Percentiles rank a stretch among this genome's conserved stretches.
phyloP scores from a whole-genome alignment of 64 coral and sea anemone genomes.

The Dendronephthya gigantea region DNA sequence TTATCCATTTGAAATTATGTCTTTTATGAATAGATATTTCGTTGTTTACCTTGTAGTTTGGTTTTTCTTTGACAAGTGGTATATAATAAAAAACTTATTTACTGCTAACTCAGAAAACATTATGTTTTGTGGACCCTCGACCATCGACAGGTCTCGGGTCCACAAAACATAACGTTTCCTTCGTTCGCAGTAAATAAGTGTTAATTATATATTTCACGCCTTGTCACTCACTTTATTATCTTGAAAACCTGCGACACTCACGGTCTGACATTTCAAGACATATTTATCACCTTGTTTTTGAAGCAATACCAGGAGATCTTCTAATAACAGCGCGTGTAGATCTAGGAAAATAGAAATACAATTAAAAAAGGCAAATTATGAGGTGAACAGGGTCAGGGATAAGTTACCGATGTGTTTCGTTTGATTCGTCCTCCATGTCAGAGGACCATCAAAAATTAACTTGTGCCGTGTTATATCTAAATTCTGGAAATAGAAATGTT shows the following conservation, averaged over 20 bases:
- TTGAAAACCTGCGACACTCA: slow-evolving; percentile 68
- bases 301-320: slow-evolving; percentile 77
- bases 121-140: too few species aligned
- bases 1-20: too few species aligned
- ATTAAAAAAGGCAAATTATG: neutral
- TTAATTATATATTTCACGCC: neutral
- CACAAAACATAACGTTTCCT: too few species aligned
- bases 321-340: slow-evolving; percentile 77
- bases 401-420: slow-evolving; percentile 79
- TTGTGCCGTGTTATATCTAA: slow-evolving; percentile 81
- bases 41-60: too few species aligned
- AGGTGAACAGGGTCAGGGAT: neutral
- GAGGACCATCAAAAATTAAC: slow-evolving; percentile 79
- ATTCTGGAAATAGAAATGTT: slow-evolving; percentile 28
- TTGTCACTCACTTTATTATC: slow-evolving; percentile 43
- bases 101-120: too few species aligned
- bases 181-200: too few species aligned
- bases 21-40: too few species aligned
- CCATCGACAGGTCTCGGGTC: too few species aligned
- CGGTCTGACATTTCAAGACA: slow-evolving; percentile 80
- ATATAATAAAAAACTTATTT: too few species aligned
- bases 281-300: slow-evolving; percentile 93
- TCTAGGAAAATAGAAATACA: slow-evolving; percentile 34
- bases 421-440: slow-evolving; percentile 93
- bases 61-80: too few species aligned